Evolutionary conservation across 1,140 invertebrate species (phyloP), one percentile per base, ranked within the genome.

Genomic region (Drosophila murphyi): DNA sequence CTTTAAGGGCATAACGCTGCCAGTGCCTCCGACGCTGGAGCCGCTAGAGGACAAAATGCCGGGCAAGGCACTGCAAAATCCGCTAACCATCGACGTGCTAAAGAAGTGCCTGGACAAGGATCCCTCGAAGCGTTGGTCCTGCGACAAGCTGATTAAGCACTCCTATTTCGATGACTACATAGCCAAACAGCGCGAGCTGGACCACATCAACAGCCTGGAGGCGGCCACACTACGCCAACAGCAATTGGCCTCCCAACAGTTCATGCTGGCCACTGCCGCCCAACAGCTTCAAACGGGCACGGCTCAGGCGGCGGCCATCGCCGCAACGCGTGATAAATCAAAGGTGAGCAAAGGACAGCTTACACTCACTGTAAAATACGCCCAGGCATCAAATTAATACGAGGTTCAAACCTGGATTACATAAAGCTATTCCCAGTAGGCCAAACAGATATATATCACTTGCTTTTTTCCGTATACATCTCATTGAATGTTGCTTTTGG

Each of bases 31-130:
- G 67, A 96, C 95, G 5, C 94, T 97, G n/a, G 94, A 95, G 77
- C 95, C 97, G 6, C 93, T 99, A 7, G 97, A 98, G 92, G 95
- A 95, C 61, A 96, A 96, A 93, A 95, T 99, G 90, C 96, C 97
- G 3, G 94, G 94, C 70, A 95, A 95, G 92, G 94, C 94, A 52
- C 92, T 94, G 65, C 94, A 95, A 76, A 94, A 95, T 76, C 93
- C 94, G 74, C 93, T 95, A 47, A 94, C 95, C 70, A 93, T 98
- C 86, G 97, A 98, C 92, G 99, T 99, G 93, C 93, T 98, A 78
- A 96, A 97, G 96, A 97, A 97, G 95, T 99, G 98, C 92, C 93
- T 99, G 55, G 97, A 98, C 90, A 98, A 98, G 93, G 98, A 99
- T 93, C 98, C 98, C 0, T 94, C 95, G 52, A 96, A 97, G 91